Evolutionary conservation across 2,888 invertebrate species (phyloP).

Genomic region (Temnothorax unifasciatus): DNA sequence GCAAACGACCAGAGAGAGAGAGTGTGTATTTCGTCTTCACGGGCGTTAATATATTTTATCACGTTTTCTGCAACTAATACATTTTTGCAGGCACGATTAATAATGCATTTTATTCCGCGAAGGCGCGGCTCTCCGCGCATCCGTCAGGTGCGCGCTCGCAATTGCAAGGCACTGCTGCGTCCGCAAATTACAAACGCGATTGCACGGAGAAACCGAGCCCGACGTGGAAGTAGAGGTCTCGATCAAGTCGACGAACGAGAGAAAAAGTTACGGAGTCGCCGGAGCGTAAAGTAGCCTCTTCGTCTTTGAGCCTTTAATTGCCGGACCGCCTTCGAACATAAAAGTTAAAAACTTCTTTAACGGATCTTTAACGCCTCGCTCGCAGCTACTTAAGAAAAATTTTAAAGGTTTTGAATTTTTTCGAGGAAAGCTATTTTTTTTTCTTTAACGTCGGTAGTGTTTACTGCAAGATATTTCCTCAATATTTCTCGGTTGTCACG

Average conservation of each 20-base stretch:
- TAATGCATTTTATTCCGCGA: constrained; percentile 34
- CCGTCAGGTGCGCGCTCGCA: constrained; percentile 19
- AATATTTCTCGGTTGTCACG: neutral
- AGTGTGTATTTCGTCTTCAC: neutral
- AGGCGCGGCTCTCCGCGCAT: neutral
- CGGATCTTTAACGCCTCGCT: neutral
- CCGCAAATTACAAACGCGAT: constrained; percentile 35
- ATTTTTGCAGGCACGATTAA: constrained; percentile 34
- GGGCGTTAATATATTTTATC: constrained; percentile 7
- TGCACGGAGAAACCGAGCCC: constrained; percentile 29
- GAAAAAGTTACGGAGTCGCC: constrained; percentile 32
- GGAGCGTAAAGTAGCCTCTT: constrained; percentile 16
- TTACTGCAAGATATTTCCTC: neutral
- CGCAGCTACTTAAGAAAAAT: neutral
- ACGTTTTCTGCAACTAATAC: constrained; percentile 14
- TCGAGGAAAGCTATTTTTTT: neutral
- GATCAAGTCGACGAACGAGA: constrained; percentile 28
- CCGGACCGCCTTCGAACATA: neutral
- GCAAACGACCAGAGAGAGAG: neutral
- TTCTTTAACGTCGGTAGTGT: neutral
- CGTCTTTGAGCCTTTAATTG: neutral
- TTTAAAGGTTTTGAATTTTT: neutral
- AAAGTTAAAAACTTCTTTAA: neutral
- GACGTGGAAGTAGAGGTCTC: constrained; percentile 38
- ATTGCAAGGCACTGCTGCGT: constrained; percentile 17